Evolutionary conservation across 2,888 invertebrate genomes (phyloP), one percentile per base, ranked within the genome.

Genomic region (Euclidia mi): DNA sequence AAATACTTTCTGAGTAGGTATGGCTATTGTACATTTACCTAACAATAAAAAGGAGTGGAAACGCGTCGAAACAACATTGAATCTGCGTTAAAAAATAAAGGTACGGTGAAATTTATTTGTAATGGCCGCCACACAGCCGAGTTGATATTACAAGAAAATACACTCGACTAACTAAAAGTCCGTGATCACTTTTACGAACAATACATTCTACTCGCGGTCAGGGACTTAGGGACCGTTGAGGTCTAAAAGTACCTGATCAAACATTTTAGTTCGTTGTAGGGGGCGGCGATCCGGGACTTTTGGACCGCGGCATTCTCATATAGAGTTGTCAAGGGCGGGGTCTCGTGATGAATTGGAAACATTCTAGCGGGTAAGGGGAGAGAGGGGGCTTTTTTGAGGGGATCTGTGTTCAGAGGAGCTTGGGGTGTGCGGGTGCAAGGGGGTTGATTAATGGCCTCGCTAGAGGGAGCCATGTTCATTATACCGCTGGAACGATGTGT

Each of bases 271-370:
- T 45, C 12, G 15, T 56, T 69, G 65, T 71, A 76, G 65, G 72
- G 65, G 51, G 60, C 59, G 60, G 69, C 80, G 84, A 75, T 74
- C 79, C 63, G 83, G 82, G 82, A 89, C 79, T 87, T 89, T 82
- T 60, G 78, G 81, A 71, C 83, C 88, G 82, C 84, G 78, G 81
- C 80, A 76, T 85, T 85, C 88, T 88, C 94, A 88, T 95, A 95
- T 95, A 95, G 95, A 95, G 95, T 94, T 95, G 95, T 95, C 95
- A 95, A 93, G 94, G 95, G 95, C 95, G 95, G 95, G 87, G 95
- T 94, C 85, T 91, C 85, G 93, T 94, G 94, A 95, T 95, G 95
- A 92, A 95, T 95, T 93, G 92, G 90, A 85, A 91, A 91, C 92
- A 90, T 91, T 91, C 88, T 87, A 82, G 88, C 87, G 86, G 91